phyloP scores from a whole-genome alignment of 2,888 invertebrate species.

The Acrobeloides nanus region DNA sequence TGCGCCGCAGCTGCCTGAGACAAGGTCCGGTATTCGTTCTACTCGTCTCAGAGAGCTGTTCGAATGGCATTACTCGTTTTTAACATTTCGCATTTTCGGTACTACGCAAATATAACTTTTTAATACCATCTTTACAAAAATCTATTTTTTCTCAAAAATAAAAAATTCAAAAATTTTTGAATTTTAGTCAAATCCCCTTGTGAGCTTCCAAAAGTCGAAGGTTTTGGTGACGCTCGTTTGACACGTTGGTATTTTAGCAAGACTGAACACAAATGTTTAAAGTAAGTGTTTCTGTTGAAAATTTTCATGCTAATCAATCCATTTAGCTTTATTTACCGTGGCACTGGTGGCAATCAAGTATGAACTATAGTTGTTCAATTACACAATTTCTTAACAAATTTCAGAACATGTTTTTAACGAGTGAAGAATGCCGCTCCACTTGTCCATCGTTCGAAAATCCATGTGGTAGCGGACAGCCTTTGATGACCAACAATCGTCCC shows the following conservation, averaged over 20 bases:
- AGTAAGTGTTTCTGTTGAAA: too few species aligned
- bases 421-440: conserved; percentile 40
- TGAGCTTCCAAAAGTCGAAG: conserved; percentile 20
- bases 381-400: conserved; percentile 41
- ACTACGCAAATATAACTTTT: neutral
- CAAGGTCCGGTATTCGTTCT: too few species aligned
- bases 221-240: conserved; percentile 32
- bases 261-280: conserved; percentile 11
- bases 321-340: conserved; percentile 48
- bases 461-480: conserved; percentile 29
- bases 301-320: too few species aligned
- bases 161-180: too few species aligned
- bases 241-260: conserved; percentile 32
- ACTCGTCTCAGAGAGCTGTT: too few species aligned
- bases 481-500: conserved; percentile 18
- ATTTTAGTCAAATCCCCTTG: conserved; percentile 20
- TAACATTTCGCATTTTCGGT: neutral
- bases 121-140: neutral
- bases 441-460: conserved; percentile 49
- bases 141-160: conserved; percentile 1
- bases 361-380: neutral
- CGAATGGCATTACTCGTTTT: conserved; percentile 4
- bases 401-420: too few species aligned
- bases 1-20: too few species aligned
- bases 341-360: conserved; percentile 49